phyloP scores from a whole-genome alignment of 2,888 invertebrate genomes.

The Patella pellucida region DNA sequence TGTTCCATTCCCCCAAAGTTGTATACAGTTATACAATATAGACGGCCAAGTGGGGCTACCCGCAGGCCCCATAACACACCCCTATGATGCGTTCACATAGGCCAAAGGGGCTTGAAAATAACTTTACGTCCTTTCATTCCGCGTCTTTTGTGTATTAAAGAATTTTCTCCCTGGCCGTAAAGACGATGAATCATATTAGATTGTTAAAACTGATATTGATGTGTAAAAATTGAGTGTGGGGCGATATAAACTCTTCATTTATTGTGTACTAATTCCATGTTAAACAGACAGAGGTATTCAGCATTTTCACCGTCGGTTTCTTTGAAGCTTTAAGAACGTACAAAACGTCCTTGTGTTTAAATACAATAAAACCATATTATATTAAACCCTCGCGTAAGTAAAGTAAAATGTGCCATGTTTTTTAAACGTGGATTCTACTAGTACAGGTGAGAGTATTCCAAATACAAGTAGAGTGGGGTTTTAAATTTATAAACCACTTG shows the following conservation, averaged over 20 bases:
- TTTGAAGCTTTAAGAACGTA: background rate
- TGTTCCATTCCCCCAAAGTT: background rate
- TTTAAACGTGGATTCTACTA: no score
- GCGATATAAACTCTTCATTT: background rate
- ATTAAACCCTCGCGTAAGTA: no score
- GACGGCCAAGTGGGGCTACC: background rate
- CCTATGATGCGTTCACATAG: background rate
- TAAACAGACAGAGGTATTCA: background rate
- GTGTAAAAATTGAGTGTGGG: background rate
- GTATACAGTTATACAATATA: background rate
- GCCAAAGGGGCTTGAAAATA: background rate
- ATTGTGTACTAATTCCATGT: background rate
- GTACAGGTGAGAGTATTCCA: no score
- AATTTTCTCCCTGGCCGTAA: background rate
- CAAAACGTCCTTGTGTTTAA: background rate
- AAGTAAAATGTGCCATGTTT: no score
- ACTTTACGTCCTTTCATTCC: background rate
- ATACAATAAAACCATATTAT: no score
- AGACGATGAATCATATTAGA: background rate
- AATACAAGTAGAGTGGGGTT: background rate
- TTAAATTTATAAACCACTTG: background rate
- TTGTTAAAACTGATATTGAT: background rate
- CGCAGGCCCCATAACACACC: conserved; percentile 1
- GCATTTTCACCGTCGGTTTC: background rate
- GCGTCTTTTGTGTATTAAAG: background rate